Base-by-base conservation (phyloP, 2,797 vertebrate species). In the Sebastiscus albofasciatus region DNA sequence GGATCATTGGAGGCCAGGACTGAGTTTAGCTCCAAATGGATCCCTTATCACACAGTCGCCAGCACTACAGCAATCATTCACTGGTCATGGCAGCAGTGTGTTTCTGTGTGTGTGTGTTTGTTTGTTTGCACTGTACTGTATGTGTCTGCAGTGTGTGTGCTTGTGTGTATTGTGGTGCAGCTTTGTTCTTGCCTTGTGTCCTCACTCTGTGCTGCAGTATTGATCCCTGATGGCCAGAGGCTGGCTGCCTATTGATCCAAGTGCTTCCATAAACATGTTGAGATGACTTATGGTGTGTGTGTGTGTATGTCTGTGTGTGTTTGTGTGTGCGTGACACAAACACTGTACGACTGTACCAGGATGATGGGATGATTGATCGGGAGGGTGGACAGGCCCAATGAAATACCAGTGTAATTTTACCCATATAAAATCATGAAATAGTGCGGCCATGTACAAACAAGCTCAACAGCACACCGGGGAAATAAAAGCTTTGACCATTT, bases 401-500 rank as follows among this genome's bases (percentile, higher is more conserved):
- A 92, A 90, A 89, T 87, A 88, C 71, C 76, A 75, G 80, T 75
- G 87, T 90, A 87, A 91, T 93, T 89, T 89, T 80, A 67, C 62
- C 39, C 61, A 72, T 72, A 90, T 91, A 92, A 95, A 92, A 88
- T 80, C 80, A 78, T 84, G 76, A 92, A 90, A 93, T 91, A 89
- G 79, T 83, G 75, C 54, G 3, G 73, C 65, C 73, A 80, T 84
- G 84, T 89, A 87, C 81, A 85, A 92, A 91, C 86, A 86, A 88
- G 72, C 82, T 82, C 60, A 88, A 89, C 26, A 26, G 60, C 83
- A 82, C 92, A 80, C 89, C 29, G 9, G 88, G 93, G 91, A 93
- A 95, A 94, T 95, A 93, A 92, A 92, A 85, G 87, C 80, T 86
- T 87, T 83, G 83, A 87, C 77, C 83, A 90, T 94, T 91, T 90